phyloP scores from a whole-genome alignment of 2,113 vertebrate genomes.

The Eptatretus burgeri region DNA sequence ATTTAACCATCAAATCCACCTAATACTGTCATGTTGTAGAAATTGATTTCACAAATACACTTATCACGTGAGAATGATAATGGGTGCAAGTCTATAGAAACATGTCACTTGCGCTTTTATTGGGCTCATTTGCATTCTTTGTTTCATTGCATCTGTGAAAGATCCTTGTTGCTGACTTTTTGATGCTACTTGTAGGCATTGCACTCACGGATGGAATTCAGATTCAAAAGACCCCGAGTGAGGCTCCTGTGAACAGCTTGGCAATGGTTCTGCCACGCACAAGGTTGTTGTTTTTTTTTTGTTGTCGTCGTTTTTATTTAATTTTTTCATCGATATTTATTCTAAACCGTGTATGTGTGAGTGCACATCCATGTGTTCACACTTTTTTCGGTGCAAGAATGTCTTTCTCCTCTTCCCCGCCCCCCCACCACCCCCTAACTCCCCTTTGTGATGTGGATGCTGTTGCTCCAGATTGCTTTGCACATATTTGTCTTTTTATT shows the following conservation, averaged over 20 bases:
- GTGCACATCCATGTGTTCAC: too few species aligned
- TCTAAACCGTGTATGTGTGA: constrained; percentile 30
- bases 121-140: constrained; percentile 1
- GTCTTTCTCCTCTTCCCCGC: too few species aligned
- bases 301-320: too few species aligned
- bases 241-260: constrained; percentile 50
- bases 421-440: too few species aligned
- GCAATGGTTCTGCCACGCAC: constrained; percentile 32
- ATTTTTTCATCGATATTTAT: too few species aligned
- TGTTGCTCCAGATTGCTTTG: too few species aligned
- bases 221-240: constrained; percentile 72
- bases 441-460: too few species aligned
- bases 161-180: background rate
- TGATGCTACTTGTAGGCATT: constrained; percentile 25
- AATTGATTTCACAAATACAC: background rate
- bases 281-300: too few species aligned
- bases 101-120: background rate
- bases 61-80: background rate
- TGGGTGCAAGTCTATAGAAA: background rate
- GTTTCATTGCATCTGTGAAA: background rate
- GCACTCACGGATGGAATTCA: constrained; percentile 76
- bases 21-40: too few species aligned
- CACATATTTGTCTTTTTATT: too few species aligned
- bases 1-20: too few species aligned
- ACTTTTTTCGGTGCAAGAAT: background rate